These are phyloP conservation scores for Alviniconcha strummeri DNA, from an alignment of 2,888 invertebrate species.

Conservation along the genomic window DNA sequence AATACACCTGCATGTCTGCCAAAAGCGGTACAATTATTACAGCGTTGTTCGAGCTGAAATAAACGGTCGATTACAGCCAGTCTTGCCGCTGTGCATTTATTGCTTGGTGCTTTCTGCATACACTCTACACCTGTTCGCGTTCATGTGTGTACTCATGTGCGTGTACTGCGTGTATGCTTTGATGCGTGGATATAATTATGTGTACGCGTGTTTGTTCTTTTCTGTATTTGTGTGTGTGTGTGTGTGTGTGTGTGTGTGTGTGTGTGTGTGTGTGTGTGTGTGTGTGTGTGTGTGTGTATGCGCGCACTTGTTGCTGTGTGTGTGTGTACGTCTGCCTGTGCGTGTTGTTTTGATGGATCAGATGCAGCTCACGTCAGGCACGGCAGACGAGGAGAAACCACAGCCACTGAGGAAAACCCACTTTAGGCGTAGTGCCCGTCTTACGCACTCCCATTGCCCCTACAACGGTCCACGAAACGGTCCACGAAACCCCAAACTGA, in stretches of 20 bases:
- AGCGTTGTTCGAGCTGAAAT: not conserved
- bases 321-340: not conserved
- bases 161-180: not conserved
- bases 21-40: not conserved
- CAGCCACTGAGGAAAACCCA: too few relatives aligned
- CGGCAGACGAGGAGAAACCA: too few relatives aligned
- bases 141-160: not conserved
- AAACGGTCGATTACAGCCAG: not conserved
- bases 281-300: not conserved
- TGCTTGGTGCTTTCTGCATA: not conserved
- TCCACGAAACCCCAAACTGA: too few relatives aligned
- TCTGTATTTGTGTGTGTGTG: not conserved
- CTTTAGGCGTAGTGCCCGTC: too few relatives aligned
- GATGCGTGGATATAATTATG: not conserved
- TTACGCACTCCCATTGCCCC: too few relatives aligned
- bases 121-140: not conserved
- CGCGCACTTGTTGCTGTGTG: not conserved
- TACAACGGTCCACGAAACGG: too few relatives aligned
- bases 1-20: not conserved
- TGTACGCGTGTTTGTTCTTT: too few relatives aligned
- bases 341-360: too few relatives aligned
- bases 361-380: too few relatives aligned
- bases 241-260: not conserved
- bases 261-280: slow-evolving; percentile 1
- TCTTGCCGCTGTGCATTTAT: too few relatives aligned